Conservation (phyloP, 1,140 invertebrate species). For the Vollenhovia emeryi region DNA sequence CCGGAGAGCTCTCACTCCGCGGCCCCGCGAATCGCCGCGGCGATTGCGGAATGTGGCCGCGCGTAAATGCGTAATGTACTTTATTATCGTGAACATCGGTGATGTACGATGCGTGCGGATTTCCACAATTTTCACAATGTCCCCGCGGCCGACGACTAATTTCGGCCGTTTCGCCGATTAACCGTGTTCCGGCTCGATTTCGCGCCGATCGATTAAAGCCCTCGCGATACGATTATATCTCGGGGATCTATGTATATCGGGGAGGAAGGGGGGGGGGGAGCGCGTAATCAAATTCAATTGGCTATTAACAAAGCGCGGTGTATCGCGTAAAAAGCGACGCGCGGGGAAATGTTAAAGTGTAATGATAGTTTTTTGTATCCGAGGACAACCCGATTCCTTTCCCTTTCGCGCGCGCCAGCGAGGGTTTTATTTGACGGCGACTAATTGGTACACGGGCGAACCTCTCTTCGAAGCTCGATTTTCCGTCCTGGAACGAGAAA, state of each 20-base stretch:
- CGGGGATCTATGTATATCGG: neutral
- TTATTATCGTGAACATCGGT: slow-evolving; percentile 65
- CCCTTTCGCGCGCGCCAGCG: neutral
- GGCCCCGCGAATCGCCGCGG: slow-evolving; percentile 30
- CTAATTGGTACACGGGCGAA: slow-evolving; percentile 30
- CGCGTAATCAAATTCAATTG: slow-evolving; percentile 45
- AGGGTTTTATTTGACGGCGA: slow-evolving; percentile 16
- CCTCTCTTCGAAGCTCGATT: slow-evolving; percentile 17
- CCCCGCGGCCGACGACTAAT: slow-evolving; percentile 39
- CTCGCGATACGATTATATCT: slow-evolving; percentile 20
- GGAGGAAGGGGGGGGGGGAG: too few relatives aligned
- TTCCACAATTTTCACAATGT: slow-evolving; percentile 66
- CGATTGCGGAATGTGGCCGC: slow-evolving; percentile 54
- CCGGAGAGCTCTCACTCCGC: slow-evolving; percentile 30
- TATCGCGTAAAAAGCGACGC: neutral
- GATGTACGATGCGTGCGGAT: slow-evolving; percentile 43
- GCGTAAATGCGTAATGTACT: slow-evolving; percentile 65
- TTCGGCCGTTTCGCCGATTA: slow-evolving; percentile 45
- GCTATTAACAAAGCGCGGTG: slow-evolving; percentile 38
- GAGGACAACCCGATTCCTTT: neutral
- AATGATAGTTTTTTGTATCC: neutral
- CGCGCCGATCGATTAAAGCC: slow-evolving; percentile 42
- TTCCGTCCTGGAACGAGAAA: slow-evolving; percentile 11
- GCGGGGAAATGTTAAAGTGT: neutral
- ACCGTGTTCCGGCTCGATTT: slow-evolving; percentile 7